A percentile compares a stretch with the other conserved stretches of the same genome.
These are phyloP conservation scores for Spialia ferax DNA, from an alignment of 2,888 invertebrate species.

Conservation along the genomic window DNA sequence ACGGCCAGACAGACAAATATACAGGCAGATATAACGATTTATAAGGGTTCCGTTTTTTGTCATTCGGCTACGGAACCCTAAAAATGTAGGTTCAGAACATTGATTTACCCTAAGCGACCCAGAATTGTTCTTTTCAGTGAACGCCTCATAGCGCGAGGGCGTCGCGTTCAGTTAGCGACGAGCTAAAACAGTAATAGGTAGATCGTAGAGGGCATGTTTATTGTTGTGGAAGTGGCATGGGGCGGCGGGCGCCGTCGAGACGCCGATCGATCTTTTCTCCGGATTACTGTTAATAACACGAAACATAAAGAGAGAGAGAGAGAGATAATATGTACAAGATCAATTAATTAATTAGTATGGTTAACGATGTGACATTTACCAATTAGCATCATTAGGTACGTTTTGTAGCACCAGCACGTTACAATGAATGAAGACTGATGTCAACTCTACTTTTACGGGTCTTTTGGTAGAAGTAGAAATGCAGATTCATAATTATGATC, in stretches of 20 bases:
- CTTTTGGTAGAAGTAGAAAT: too few species aligned
- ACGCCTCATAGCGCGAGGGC: conserved; percentile 11
- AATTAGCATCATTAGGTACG: too few species aligned
- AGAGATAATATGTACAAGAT: background rate
- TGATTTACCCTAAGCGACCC: conserved; percentile 6
- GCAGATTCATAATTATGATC: too few species aligned
- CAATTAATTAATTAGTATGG: background rate
- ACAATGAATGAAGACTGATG: too few species aligned
- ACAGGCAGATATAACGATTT: too few species aligned
- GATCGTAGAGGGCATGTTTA: conserved; percentile 37
- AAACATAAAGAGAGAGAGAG: background rate
- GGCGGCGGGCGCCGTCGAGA: conserved; percentile 66
- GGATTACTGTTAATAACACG: conserved; percentile 68
- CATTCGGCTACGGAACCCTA: background rate
- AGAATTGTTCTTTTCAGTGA: conserved; percentile 7
- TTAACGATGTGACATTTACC: background rate
- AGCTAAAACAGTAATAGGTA: conserved; percentile 26
- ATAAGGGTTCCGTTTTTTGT: too few species aligned
- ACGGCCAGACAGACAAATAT: too few species aligned
- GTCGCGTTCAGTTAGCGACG: conserved; percentile 15
- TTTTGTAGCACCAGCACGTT: too few species aligned
- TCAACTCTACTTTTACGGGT: too few species aligned
- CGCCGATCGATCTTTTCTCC: conserved; percentile 76
- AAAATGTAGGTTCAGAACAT: background rate
- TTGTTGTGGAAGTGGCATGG: conserved; percentile 40